Base-by-base conservation (phyloP, 2,888 invertebrate species). In the Acleris laterana region DNA sequence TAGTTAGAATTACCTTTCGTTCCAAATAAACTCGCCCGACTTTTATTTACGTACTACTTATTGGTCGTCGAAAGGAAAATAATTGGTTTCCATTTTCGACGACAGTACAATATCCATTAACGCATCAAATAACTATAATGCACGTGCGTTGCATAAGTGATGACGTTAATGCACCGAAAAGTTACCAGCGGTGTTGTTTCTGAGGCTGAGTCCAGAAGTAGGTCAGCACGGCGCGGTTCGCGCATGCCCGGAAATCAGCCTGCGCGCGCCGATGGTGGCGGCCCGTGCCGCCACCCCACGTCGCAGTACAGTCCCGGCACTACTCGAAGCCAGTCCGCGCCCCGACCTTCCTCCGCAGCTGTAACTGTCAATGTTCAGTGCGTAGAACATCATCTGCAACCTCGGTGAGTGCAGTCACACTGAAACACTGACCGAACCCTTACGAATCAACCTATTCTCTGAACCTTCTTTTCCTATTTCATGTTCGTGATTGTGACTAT, bases 401-500 rank as follows among this genome's bases (percentile, higher is more conserved):
- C 80, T 77, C 80, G 90, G 90, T 90, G 84, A 90, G 90, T 89
- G 78, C 72, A 69, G 68, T 69, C 69, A 72, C 68, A 71, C 52
- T 62, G 69, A 67, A 64, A 59, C 51, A 63, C 60, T 66, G 64
- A 62, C 64, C 57, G 66, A 68, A 51, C 51, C 68, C 69, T 71
- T 69, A 67, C 66, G 75, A 79, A 76, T 75, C 74, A 71, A 74
- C 77, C 75, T 70, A 73, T 55, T 73, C 70, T 75, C 72, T 71
- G 72, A 77, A 68, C 73, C 74, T 68, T 75, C 71, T 55, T 64
- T 62, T 68, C 74, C 76, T 78, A 63, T 55, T 71, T 71, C 74
- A 79, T 80, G 68, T 71, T 79, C 76, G 79, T 71, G 67, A 77
- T 74, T 76, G 81, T 80, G 80, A 75, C 68, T 76, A 81, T 86